phyloP scores from a whole-genome alignment of 2,888 invertebrate species.

The Rutpela maculata region DNA sequence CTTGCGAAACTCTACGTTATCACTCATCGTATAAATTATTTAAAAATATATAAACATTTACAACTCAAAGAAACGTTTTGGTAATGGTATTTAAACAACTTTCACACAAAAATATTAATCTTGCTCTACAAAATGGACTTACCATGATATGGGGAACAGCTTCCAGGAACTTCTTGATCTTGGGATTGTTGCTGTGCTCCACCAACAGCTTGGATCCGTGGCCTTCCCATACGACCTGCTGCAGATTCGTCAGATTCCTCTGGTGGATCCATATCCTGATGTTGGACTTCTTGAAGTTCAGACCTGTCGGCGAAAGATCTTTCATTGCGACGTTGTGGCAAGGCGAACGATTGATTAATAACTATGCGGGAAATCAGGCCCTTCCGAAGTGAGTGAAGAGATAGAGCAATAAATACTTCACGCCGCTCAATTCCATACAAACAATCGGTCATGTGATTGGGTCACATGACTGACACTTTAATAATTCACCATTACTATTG shows the following conservation, averaged over 20 bases:
- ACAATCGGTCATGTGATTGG: slow-evolving; percentile 53
- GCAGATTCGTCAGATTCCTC: slow-evolving; percentile 89
- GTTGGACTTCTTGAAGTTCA: slow-evolving; percentile 81
- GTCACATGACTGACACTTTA: slow-evolving; percentile 57
- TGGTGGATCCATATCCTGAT: slow-evolving; percentile 98
- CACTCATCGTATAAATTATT: too few relatives aligned
- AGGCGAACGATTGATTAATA: slow-evolving; percentile 13
- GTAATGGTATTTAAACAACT: neutral
- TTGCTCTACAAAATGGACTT: slow-evolving; percentile 59
- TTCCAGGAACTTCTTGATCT: slow-evolving; percentile 89
- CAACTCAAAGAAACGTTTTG: too few relatives aligned
- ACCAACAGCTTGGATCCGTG: slow-evolving; percentile 89
- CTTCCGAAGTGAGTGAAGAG: slow-evolving; percentile 26
- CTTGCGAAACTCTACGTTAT: too few relatives aligned
- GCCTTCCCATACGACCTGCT: slow-evolving; percentile 93
- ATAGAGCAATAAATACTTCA: slow-evolving; percentile 44
- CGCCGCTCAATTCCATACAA: slow-evolving; percentile 57
- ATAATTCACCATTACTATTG: slow-evolving; percentile 70
- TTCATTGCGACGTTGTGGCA: slow-evolving; percentile 31
- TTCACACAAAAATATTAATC: neutral
- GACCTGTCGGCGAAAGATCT: slow-evolving; percentile 74
- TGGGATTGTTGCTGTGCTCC: slow-evolving; percentile 89
- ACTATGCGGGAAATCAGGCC: slow-evolving; percentile 16
- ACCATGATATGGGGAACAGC: slow-evolving; percentile 97
- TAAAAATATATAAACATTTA: too few relatives aligned